These are phyloP conservation scores for Vireo altiloquus DNA, from an alignment of 2,113 vertebrate species.

Conservation along the genomic window DNA sequence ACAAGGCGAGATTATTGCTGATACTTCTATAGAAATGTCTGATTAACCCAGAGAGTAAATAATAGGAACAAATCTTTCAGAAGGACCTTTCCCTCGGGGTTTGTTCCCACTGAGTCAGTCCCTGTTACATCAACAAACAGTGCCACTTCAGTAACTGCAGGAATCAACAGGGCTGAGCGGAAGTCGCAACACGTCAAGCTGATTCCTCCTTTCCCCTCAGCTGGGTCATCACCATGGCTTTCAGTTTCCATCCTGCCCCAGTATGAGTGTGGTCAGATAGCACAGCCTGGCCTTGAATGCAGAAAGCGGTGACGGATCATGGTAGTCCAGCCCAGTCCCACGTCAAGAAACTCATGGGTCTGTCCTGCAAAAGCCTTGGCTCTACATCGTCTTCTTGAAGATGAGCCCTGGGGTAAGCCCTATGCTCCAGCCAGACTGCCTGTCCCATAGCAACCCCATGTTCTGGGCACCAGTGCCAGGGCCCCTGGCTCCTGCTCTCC, in stretches of 20 bases:
- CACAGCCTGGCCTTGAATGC: neutral
- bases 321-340: neutral
- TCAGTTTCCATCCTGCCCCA: neutral
- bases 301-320: neutral
- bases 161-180: neutral
- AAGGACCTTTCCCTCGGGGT: conserved; percentile 5
- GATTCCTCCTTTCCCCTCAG: conserved; percentile 3
- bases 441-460: neutral
- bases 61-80: conserved; percentile 48
- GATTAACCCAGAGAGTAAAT: conserved; percentile 32
- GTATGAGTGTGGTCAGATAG: neutral
- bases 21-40: conserved; percentile 10
- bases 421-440: neutral
- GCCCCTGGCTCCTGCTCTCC: neutral
- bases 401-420: neutral
- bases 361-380: neutral
- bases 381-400: neutral
- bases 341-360: neutral
- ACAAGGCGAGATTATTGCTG: neutral
- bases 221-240: neutral
- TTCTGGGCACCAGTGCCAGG: neutral
- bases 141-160: neutral
- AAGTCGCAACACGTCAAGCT: neutral
- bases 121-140: conserved; percentile 12
- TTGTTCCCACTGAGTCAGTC: conserved; percentile 55